These are phyloP conservation scores for Phoxinus phoxinus DNA, from an alignment of 2,113 vertebrate species.

Conservation along the genomic window DNA sequence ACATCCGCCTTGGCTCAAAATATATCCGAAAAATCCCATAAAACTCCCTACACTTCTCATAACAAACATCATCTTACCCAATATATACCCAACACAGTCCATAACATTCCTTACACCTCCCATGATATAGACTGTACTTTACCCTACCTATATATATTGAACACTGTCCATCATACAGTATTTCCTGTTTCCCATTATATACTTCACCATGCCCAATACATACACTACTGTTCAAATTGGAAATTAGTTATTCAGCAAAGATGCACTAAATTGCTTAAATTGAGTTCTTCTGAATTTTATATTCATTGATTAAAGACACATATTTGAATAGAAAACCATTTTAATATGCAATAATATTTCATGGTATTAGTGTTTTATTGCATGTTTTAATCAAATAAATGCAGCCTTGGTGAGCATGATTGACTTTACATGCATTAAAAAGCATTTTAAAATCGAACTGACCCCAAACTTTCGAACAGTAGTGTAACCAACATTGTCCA, in stretches of 20 bases:
- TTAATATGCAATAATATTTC: not conserved
- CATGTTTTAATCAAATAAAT: not conserved
- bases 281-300: not conserved
- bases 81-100: not conserved
- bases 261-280: too few relatives aligned
- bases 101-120: not conserved
- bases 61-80: not conserved
- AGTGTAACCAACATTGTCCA: not conserved
- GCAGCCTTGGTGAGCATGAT: not conserved
- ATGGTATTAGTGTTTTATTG: not conserved
- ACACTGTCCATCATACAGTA: not conserved
- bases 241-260: too few relatives aligned
- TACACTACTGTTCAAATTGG: not conserved
- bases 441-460: not conserved
- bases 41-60: not conserved
- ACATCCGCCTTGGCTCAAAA: constrained; percentile 6
- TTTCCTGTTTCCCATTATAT: not conserved
- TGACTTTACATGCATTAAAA: not conserved
- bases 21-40: not conserved
- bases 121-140: not conserved
- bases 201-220: not conserved
- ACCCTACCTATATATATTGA: not conserved
- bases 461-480: not conserved
- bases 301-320: not conserved
- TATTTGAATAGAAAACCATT: not conserved